phyloP scores from a whole-genome alignment of 1,140 invertebrate genomes.

The Goniozus legneri region DNA sequence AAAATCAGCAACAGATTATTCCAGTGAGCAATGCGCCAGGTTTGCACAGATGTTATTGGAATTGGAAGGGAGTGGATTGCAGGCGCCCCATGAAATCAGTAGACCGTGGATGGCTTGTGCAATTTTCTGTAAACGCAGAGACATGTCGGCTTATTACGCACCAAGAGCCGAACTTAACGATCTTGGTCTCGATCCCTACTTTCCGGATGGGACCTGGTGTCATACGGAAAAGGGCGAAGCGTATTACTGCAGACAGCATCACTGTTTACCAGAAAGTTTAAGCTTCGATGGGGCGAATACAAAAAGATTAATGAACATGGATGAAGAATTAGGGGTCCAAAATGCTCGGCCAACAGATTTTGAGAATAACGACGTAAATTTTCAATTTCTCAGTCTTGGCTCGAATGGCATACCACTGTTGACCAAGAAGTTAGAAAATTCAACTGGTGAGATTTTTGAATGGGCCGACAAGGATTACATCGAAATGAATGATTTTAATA shows the following conservation, averaged over 20 bases:
- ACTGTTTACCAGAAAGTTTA: constrained; percentile 64
- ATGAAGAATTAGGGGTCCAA: constrained; percentile 56
- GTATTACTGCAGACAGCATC: constrained; percentile 71
- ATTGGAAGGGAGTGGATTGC: constrained; percentile 62
- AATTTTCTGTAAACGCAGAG: constrained; percentile 67
- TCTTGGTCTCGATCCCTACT: constrained; percentile 68
- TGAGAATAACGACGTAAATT: constrained; percentile 54
- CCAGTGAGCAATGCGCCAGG: constrained; percentile 60
- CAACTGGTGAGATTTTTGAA: constrained; percentile 46
- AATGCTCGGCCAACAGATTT: constrained; percentile 57
- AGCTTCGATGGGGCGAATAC: constrained; percentile 20
- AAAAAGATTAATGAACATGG: constrained; percentile 51
- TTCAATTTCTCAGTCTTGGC: constrained; percentile 61
- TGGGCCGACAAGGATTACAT: constrained; percentile 59
- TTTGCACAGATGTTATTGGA: constrained; percentile 60
- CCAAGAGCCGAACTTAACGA: constrained; percentile 71
- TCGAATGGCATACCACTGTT: constrained; percentile 59
- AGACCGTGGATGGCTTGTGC: constrained; percentile 74
- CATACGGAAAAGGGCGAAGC: constrained; percentile 61
- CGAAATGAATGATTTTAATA: no score
- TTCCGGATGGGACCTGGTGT: constrained; percentile 80
- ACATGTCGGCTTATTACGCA: constrained; percentile 67
- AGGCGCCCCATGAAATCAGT: constrained; percentile 66
- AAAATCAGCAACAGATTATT: constrained; percentile 56
- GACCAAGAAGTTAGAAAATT: constrained; percentile 51